Conservation (phyloP, 2,797 vertebrate species). For the Paedocypris micromegethes region DNA sequence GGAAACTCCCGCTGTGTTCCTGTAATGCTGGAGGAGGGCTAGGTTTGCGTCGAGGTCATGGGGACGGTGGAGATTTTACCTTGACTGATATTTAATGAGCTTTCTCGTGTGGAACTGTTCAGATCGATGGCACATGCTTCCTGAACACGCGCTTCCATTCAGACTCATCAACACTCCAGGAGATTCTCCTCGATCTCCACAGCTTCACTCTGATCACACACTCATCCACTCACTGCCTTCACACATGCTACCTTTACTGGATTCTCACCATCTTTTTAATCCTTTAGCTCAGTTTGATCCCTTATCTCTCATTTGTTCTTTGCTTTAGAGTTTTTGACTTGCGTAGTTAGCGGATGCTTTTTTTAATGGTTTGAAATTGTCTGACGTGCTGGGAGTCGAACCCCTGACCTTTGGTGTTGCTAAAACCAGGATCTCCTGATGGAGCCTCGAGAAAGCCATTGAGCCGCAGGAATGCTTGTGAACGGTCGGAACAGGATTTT, state of each 20-base stretch:
- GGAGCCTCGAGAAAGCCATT: no score
- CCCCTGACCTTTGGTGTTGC: no score
- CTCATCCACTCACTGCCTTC: constrained; percentile 3
- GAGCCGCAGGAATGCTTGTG: no score
- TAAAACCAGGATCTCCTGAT: no score
- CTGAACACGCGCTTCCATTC: constrained; percentile 27
- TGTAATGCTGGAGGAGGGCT: constrained; percentile 41
- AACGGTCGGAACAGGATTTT: no score
- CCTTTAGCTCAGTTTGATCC: background rate
- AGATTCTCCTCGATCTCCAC: constrained; percentile 16
- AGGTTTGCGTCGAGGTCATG: constrained; percentile 48
- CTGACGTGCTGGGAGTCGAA: no score
- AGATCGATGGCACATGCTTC: constrained; percentile 50
- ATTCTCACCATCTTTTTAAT: background rate
- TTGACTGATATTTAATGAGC: constrained; percentile 60
- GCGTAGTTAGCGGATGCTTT: no score
- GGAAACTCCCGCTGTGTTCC: constrained; percentile 39
- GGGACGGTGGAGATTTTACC: constrained; percentile 52
- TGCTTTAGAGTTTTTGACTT: background rate
- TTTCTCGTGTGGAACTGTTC: constrained; percentile 52
- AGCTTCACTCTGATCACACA: background rate
- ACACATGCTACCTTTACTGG: background rate
- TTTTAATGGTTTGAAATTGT: no score
- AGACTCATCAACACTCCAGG: constrained; percentile 12
- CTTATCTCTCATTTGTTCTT: background rate